Base-by-base conservation (phyloP, 2,113 vertebrate species). In the Hippocampus barbouri region DNA sequence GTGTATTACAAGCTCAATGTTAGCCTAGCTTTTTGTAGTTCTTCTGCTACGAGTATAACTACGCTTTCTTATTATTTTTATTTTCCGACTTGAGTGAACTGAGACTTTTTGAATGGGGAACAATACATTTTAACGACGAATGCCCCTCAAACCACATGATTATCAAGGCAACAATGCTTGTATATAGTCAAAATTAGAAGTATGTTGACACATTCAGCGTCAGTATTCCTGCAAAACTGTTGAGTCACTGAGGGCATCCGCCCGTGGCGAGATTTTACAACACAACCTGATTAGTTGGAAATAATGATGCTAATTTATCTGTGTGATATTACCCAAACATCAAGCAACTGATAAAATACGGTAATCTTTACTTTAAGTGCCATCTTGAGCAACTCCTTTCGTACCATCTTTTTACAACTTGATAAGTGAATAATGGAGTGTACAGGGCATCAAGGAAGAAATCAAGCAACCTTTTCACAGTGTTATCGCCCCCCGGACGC, bases 371-470 rank as follows among this genome's bases (percentile, higher is more conserved):
- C 76, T 81, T 82, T 70, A 73, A 81, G 66, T 4, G 74, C 69
- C 1, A 25, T 63, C 78, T 85, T 81, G 75, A 43, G 66, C 78
- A 86, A 84, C 61, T 70, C 72, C 78, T 78, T 71, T 72, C 57
- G 30, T 43, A 57, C 14, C 1, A 2, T 51, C 16, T 70, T 64
- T 66, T 67, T 6, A 11, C 38, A 14, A 73, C 61, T 21, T 80
- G 62, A 65, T 62, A 69, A 60, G 41, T 20, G 68, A 34, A 27
- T 38, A 43, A 54, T 38, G 14, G 16, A 9, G 3, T 15, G 6
- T 10, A 40, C 30, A 15, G 21, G 20, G 25, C 53, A 66, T 63
- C 23, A 18, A 66, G 6, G 64, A 49, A 15, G 64, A 49, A 66
- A 47, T 47, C 41, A 16, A 66, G 64, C 23, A 47, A 47, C n/a